Base-by-base conservation (phyloP, 2,113 vertebrate species). In the Falco punctatus region DNA sequence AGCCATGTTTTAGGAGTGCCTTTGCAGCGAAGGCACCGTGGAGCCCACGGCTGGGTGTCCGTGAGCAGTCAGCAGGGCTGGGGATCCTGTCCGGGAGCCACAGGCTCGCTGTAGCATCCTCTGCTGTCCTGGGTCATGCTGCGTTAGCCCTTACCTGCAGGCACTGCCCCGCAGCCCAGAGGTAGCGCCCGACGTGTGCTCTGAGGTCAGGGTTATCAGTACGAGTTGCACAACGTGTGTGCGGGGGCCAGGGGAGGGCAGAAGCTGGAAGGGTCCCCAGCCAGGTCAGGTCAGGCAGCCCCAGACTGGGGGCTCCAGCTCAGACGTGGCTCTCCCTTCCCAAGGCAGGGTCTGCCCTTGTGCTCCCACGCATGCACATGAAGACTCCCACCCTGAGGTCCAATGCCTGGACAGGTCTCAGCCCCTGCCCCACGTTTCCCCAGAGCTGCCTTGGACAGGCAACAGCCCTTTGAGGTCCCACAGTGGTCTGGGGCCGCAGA, bases 301-400 rank as follows among this genome's bases (percentile, higher is more conserved):
- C 44, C 62, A n/a, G 61, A 12, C n/a, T 22, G 15, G 46, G 23
- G 27, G 5, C 33, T 67, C 22, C 69, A 38, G 17, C 48, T 51
- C 70, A 20, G 58, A 3, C 40, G n/a, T 66, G 61, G 17, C 19
- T 42, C 33, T 78, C 9, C 69, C 27, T 15, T 28, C 40, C 61
- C 30, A 1, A 1, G 32, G 46, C 5, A 67, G 71, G 59, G 15
- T 57, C 58, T 90, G 48, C 6, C 48, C 28, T 62, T 87, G 38
- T 0, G 0, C n/a, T 49, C n/a, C 61, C 52, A 15, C 1, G 1
- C 49, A 22, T 0, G 0, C 48, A 78, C 70, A 57, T 0, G 0
- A 46, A 35, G 55, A 59, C 13, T 4, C 11, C 5, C 40, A 13
- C 7, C 28, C 17, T 11, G 23, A 35, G 51, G 28, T 8, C 24